A percentile compares a stretch with the other conserved stretches of the same genome.
These are phyloP conservation scores for Cryptomyrus ogoouensis DNA, from an alignment of 2,113 vertebrate species.

Conservation along the genomic window DNA sequence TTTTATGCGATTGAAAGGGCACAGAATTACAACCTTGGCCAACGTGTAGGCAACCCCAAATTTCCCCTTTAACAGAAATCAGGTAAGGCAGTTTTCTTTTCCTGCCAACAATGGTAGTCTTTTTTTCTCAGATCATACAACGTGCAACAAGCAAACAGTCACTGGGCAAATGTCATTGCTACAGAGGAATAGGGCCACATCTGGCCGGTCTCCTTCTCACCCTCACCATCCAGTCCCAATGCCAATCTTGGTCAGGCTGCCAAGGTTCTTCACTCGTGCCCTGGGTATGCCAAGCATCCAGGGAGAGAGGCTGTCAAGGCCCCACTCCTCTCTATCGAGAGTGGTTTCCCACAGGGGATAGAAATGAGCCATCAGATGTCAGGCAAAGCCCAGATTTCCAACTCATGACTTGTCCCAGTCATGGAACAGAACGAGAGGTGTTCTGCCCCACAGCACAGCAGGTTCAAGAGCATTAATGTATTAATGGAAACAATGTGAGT, in stretches of 20 bases:
- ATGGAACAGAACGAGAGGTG: background rate
- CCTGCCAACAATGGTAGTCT: background rate
- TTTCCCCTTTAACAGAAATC: background rate
- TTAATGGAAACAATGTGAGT: background rate
- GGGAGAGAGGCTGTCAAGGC: background rate
- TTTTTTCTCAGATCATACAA: background rate
- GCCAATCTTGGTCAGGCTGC: background rate
- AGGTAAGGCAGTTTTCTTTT: background rate
- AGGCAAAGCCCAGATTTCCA: background rate
- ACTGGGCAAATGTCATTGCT: background rate
- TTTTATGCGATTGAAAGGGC: background rate
- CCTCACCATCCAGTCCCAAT: background rate
- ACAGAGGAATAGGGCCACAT: background rate
- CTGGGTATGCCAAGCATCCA: slow-evolving; percentile 1
- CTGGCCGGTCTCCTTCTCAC: background rate
- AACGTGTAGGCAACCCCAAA: background rate
- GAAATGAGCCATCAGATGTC: background rate
- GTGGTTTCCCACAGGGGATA: background rate
- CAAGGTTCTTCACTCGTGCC: background rate
- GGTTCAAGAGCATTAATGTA: background rate
- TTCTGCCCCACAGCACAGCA: background rate
- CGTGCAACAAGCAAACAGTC: background rate
- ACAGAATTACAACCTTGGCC: background rate
- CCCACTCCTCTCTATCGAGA: background rate
- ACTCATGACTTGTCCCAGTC: background rate